Conservation (phyloP, 2,797 vertebrate genomes). For the Bufotes viridis region DNA sequence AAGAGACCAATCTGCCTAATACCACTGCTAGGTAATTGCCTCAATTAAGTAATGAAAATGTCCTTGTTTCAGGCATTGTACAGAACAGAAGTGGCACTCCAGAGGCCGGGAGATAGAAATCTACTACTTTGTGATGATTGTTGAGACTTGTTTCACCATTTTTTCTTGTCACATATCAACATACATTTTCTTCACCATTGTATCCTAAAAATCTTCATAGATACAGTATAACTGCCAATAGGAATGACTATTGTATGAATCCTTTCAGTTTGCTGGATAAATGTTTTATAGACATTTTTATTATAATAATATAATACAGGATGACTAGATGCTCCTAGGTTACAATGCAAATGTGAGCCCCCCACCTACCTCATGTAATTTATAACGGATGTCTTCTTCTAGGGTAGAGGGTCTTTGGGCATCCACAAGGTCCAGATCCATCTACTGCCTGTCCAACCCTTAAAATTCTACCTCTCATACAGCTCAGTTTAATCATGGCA, state of each 20-base stretch:
- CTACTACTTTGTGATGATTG: neutral
- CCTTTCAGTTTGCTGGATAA: too few relatives aligned
- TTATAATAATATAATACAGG: neutral
- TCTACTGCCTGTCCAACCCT: neutral
- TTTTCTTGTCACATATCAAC: neutral
- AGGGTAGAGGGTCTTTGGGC: neutral
- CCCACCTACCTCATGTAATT: neutral
- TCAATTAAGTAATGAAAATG: constrained; percentile 90
- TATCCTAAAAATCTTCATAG: too few relatives aligned
- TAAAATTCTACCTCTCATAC: neutral
- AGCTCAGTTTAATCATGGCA: neutral
- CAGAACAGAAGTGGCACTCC: constrained; percentile 69
- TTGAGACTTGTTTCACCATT: neutral
- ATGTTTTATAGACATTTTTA: neutral
- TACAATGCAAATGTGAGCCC: neutral
- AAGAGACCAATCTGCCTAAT: constrained; percentile 82
- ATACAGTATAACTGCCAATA: neutral
- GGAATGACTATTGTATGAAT: neutral
- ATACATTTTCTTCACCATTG: neutral
- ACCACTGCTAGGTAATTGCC: constrained; percentile 84
- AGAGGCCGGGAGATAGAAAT: constrained; percentile 54
- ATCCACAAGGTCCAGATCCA: neutral
- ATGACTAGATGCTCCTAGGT: neutral
- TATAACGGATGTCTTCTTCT: neutral
- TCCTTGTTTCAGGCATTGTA: constrained; percentile 82